Conservation (phyloP, 2,113 vertebrate genomes). For the Burhinus bistriatus region DNA sequence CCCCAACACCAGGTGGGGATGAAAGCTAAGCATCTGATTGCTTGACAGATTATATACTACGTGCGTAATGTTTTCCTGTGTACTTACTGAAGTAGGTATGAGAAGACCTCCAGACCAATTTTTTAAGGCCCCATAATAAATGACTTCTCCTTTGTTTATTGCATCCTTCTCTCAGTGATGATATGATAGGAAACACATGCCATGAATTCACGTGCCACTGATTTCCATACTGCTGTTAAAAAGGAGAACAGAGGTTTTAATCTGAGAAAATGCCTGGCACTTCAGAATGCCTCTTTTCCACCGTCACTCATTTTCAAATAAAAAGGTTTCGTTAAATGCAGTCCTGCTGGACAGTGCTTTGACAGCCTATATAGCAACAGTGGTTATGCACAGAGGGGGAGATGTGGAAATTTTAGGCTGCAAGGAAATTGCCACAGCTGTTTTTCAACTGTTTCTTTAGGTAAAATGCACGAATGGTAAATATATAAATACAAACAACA, state of each 20-base stretch:
- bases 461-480: neutral
- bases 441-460: neutral
- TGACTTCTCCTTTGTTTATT: neutral
- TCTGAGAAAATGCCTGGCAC: neutral
- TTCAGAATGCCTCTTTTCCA: neutral
- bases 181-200: neutral
- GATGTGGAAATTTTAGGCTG: neutral
- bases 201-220: neutral
- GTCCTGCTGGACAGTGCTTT: neutral
- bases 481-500: neutral
- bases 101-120: neutral
- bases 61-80: neutral
- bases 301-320: neutral
- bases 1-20: neutral
- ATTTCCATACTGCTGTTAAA: neutral
- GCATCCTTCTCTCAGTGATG: neutral
- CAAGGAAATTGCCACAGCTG: neutral
- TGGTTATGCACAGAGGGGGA: neutral
- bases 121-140: neutral
- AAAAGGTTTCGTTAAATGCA: neutral
- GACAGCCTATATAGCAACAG: neutral
- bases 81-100: neutral
- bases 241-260: neutral
- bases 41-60: neutral
- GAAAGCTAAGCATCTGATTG: neutral